Conservation (phyloP, 2,888 invertebrate genomes). For the Axea sp. region DNA sequence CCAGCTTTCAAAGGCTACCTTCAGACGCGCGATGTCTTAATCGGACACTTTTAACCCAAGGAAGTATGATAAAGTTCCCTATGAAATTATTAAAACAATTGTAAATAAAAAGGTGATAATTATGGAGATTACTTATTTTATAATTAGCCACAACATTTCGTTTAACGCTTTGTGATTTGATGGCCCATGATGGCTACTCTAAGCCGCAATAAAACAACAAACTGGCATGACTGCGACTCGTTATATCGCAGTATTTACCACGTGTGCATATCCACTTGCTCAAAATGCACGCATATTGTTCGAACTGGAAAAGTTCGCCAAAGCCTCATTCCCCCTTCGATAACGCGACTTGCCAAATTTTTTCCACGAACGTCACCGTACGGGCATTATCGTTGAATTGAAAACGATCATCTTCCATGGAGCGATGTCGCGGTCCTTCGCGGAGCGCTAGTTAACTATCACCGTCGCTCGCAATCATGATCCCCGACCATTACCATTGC, state of each 20-base stretch:
- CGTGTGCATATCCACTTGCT: not conserved
- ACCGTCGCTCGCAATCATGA: constrained; percentile 58
- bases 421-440: constrained; percentile 30
- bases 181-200: constrained; percentile 37
- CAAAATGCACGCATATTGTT: not conserved
- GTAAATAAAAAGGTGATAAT: constrained; percentile 53
- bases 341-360: not conserved
- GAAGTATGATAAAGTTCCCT: constrained; percentile 14
- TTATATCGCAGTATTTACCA: constrained; percentile 3
- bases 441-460: constrained; percentile 34
- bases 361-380: not conserved
- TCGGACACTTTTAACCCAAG: constrained; percentile 9
- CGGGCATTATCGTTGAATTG: not conserved
- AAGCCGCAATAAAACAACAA: constrained; percentile 28
- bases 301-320: not conserved
- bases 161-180: constrained; percentile 61
- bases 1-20: too few relatives aligned
- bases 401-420: constrained; percentile 27
- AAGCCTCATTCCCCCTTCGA: not conserved
- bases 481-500: constrained; percentile 65
- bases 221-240: constrained; percentile 33
- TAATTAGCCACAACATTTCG: constrained; percentile 56
- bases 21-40: too few relatives aligned
- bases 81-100: constrained; percentile 44
- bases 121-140: constrained; percentile 56